phyloP scores from a whole-genome alignment of 2,113 vertebrate genomes.

The Chaetodon auriga region DNA sequence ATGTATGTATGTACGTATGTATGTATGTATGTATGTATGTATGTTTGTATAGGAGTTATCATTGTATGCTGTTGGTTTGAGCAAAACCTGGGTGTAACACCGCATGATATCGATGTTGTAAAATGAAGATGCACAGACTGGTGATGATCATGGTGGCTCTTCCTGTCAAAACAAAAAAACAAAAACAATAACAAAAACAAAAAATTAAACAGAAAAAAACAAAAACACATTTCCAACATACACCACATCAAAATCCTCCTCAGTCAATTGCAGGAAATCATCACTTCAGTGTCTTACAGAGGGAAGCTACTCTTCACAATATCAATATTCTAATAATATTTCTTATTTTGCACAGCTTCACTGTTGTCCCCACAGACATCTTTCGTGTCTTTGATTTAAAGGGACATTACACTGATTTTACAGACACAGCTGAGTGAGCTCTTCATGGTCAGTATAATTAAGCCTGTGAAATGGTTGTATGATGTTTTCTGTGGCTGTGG shows the following conservation, averaged over 20 bases:
- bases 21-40: conserved; percentile 66
- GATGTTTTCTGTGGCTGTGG: neutral
- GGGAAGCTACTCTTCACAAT: neutral
- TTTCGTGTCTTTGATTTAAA: too few species aligned
- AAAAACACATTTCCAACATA: too few species aligned
- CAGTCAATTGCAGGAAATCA: too few species aligned
- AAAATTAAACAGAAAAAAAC: too few species aligned
- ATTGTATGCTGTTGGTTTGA: conserved; percentile 70
- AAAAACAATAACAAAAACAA: too few species aligned
- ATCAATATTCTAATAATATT: too few species aligned
- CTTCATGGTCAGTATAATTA: too few species aligned
- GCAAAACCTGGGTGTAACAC: conserved; percentile 60
- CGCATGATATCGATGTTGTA: conserved; percentile 77
- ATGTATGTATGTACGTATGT: conserved; percentile 64
- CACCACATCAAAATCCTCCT: conserved; percentile 2
- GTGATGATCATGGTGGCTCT: conserved; percentile 46
- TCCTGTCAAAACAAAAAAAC: conserved; percentile 65
- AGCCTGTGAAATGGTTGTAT: too few species aligned
- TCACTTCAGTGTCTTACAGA: neutral
- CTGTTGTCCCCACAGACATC: too few species aligned
- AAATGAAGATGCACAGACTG: conserved; percentile 56
- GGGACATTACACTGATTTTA: too few species aligned
- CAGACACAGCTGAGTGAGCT: too few species aligned
- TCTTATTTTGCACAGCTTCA: too few species aligned
- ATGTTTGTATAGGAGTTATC: conserved; percentile 79